phyloP scores from a whole-genome alignment of 2,797 vertebrate genomes.

The Alosa sapidissima region DNA sequence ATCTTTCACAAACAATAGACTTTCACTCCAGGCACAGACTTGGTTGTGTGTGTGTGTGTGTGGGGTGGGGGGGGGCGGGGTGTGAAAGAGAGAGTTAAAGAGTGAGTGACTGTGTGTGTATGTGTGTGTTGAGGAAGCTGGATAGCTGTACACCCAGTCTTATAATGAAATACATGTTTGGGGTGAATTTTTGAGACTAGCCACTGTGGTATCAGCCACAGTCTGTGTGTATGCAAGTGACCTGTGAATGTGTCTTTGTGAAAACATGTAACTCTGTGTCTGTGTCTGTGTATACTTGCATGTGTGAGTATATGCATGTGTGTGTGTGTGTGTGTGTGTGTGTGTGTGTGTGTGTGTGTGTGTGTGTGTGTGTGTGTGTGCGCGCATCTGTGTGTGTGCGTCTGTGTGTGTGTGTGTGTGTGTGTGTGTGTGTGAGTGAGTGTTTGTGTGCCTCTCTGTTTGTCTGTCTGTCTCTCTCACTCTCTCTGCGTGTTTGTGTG shows the following conservation, averaged over 20 bases:
- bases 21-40: conserved; percentile 22
- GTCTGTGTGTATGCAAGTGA: not conserved
- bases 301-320: not conserved
- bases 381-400: not conserved
- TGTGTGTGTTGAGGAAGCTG: conserved; percentile 17
- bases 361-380: not conserved
- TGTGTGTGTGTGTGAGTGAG: not conserved
- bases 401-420: conserved; percentile 1
- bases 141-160: not conserved
- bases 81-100: not conserved
- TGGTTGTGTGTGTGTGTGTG: not conserved
- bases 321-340: not conserved
- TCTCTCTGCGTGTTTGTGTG: not conserved
- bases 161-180: not conserved
- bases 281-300: not conserved
- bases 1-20: conserved; percentile 38
- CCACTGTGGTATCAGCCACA: not conserved
- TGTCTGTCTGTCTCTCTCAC: not conserved
- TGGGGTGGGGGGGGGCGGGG: not conserved
- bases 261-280: not conserved
- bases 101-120: conserved; percentile 12
- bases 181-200: not conserved
- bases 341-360: not conserved
- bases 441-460: not conserved
- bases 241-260: not conserved